Evolutionary conservation across 2,888 invertebrate genomes (phyloP).

Genomic region (Lasioglossum vierecki): DNA sequence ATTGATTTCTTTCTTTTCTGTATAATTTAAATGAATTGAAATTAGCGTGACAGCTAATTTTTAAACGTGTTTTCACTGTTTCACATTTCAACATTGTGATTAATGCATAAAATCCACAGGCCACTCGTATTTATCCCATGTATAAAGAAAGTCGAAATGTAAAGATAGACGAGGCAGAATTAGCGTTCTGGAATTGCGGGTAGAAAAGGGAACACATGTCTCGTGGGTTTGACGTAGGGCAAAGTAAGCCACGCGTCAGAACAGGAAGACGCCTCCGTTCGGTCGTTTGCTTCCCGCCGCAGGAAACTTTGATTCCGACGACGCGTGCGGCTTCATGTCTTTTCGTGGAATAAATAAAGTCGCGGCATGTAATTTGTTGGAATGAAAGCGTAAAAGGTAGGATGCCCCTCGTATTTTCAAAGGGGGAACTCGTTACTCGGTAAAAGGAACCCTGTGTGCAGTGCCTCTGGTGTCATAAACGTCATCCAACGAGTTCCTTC

Average conservation of each 20-base stretch:
- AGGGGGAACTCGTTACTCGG: background rate
- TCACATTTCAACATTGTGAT: background rate
- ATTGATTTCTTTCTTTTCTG: too few relatives aligned
- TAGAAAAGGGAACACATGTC: constrained; percentile 34
- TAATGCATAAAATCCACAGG: background rate
- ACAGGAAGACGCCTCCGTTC: constrained; percentile 57
- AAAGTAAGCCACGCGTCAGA: constrained; percentile 52
- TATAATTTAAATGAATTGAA: too few relatives aligned
- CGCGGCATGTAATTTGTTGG: background rate
- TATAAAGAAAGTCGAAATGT: background rate
- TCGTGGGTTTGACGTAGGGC: constrained; percentile 47
- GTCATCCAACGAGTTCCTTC: constrained; percentile 20
- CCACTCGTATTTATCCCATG: background rate
- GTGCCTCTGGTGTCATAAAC: constrained; percentile 21
- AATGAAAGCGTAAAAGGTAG: constrained; percentile 31
- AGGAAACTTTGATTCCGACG: constrained; percentile 2
- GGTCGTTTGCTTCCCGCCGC: constrained; percentile 45
- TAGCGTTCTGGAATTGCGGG: background rate
- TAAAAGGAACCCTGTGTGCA: background rate
- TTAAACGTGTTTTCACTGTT: background rate
- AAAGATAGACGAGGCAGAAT: background rate
- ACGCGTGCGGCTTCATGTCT: background rate
- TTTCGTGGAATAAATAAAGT: constrained; percentile 1
- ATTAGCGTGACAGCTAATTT: too few relatives aligned
- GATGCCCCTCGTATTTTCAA: constrained; percentile 10